Base-by-base conservation (phyloP, 1,140 invertebrate species). In the Archivesica marissinica region DNA sequence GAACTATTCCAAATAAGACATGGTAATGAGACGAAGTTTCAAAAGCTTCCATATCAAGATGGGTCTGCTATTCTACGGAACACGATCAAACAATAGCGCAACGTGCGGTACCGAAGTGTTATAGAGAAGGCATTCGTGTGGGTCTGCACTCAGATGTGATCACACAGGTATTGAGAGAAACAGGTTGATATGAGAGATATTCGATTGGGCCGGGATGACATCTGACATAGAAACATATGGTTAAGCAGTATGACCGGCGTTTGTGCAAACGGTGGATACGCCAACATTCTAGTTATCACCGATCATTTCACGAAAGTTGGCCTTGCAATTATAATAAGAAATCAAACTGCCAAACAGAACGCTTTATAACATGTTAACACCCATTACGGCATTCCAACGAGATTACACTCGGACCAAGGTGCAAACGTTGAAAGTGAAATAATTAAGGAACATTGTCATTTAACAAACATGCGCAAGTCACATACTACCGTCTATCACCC, bases 291-390 rank as follows among this genome's bases (percentile, higher is more conserved):
- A 66, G 81, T 87, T 11, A 52, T 87, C 15, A 85, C 82, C 15
- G 86, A 85, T 44, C 70, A 85, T 33, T 85, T 83, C 59, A 86
- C 79, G 0, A 83, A 72, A 61, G 86, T 74, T 52, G 56, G 78
- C 13, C 0, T 54, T 35, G 85, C 78, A 2, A 75, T 86, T 17
- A 54, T 77, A 47, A 84, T 80, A n/a, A 77, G 50, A n/a, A 86
- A 83, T 38, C 64, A 80, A 50, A 81, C 82, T 50, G 75, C 75
- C 33, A 80, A 56, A 56, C 75, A 33, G 39, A 52, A 23, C n/a
- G n/a, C n/a, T n/a, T n/a, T n/a, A n/a, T n/a, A n/a, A n/a, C 70
- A 83, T 38, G 86, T 68, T 38, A n/a, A 76, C 0, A 1, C 78
- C 4, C 38, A 81, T 23, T 87, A 66, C 81, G 85, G 77, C 0